Evolutionary conservation across 2,888 invertebrate genomes (phyloP), one percentile per base, ranked within the genome.

Genomic region (Eurytoma californica): DNA sequence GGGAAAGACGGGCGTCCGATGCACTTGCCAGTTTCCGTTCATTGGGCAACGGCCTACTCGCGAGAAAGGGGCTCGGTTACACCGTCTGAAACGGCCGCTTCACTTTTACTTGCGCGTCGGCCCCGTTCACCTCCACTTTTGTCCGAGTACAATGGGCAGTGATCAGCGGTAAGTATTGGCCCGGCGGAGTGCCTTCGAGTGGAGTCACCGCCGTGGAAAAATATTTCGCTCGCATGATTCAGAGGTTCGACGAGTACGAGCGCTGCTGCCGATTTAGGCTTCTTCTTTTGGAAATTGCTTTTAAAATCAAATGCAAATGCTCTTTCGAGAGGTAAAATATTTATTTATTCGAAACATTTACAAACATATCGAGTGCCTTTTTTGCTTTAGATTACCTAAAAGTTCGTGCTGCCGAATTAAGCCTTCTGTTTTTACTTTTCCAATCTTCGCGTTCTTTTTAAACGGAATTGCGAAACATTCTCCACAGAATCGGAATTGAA

Each of bases 141-240:
- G 55, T 57, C 20, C 74, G 30, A 39, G 74, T 13, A 74, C 74
- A 74, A 74, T 74, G 66, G 66, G 66, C 65, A 65, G 66, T 66
- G 66, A 74, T 74, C 57, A 66, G 74, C 58, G n/a, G 49, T 24
- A 53, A 58, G 49, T 49, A 57, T 66, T 13, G 66, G 13, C 53
- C 20, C 16, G 49, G 18, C 14, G 28, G 51, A 61, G 51, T 51
- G 28, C 51, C 28, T 53, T 53, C 61, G 47, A 72, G 61, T 14
- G 7, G 70, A 4, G 18, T 18, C 30, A 24, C 9, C 39, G 39
- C 7, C 24, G 49, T 24, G n/a, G 49, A 72, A 72, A 72, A 61
- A 72, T 72, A 51, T 72, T 72, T 72, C 51, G 51, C 51, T 61
- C 51, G 61, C 51, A 28, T 61, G 72, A 72, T 60, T 72, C 16